Evolutionary conservation across 2,113 vertebrate species (phyloP).

Genomic region (Taurulus bubalis): DNA sequence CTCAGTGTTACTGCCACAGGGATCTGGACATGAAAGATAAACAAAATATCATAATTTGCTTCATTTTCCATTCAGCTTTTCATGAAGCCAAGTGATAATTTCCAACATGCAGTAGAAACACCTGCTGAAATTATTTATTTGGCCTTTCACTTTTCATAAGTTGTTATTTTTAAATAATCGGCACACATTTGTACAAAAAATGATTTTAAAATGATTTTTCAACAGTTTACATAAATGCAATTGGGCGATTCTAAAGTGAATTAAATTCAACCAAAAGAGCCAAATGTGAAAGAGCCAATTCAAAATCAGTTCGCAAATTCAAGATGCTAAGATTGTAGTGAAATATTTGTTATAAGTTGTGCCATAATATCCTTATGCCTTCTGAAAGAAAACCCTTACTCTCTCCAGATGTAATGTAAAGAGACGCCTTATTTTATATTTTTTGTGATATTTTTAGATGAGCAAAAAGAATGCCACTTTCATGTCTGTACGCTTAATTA

Average conservation of each 20-base stretch:
- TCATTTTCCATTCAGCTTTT: conserved; percentile 22
- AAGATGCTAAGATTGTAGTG: background rate
- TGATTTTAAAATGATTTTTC: background rate
- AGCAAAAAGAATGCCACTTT: background rate
- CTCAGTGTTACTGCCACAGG: conserved; percentile 57
- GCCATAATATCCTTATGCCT: conserved; percentile 6
- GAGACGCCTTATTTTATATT: background rate
- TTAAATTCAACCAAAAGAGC: background rate
- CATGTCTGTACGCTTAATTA: background rate
- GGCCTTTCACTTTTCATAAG: background rate
- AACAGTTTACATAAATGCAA: background rate
- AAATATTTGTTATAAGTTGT: conserved; percentile 11
- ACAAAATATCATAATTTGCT: conserved; percentile 38
- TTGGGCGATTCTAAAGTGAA: background rate
- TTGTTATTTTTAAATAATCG: background rate
- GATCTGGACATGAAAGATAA: conserved; percentile 29
- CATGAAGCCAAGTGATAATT: conserved; percentile 15
- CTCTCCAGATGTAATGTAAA: background rate
- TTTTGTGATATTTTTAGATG: background rate
- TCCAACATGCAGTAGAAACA: conserved; percentile 6
- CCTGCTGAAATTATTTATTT: conserved; percentile 29
- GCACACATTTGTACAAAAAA: background rate
- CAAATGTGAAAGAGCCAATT: background rate
- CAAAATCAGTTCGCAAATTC: background rate
- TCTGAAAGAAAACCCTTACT: background rate